Evolutionary conservation across 2,888 invertebrate genomes (phyloP).

Genomic region (Macrosiphum euphorbiae): DNA sequence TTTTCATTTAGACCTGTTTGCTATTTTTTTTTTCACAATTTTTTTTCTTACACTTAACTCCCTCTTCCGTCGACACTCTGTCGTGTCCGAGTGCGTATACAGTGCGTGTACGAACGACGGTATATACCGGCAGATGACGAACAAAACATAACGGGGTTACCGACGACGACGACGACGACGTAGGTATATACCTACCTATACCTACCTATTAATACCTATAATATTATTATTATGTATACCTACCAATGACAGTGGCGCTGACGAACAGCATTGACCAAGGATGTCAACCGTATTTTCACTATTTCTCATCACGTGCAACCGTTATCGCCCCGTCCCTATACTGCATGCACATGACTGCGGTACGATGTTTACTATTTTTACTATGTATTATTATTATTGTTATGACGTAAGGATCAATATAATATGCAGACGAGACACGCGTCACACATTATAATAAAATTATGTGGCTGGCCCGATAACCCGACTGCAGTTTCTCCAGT

Average conservation of each 20-base stretch:
- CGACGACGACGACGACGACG: neutral
- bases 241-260: neutral
- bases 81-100: neutral
- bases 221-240: neutral
- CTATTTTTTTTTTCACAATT: constrained; percentile 13
- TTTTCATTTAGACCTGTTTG: constrained; percentile 61
- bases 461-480: neutral
- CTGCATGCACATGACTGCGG: too few species aligned
- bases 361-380: neutral
- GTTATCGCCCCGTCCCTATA: neutral
- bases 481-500: neutral
- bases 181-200: neutral
- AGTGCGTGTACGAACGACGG: neutral
- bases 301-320: constrained; percentile 37
- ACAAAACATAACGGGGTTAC: constrained; percentile 45
- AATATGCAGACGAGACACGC: neutral
- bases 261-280: constrained; percentile 59
- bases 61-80: neutral
- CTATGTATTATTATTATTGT: neutral
- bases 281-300: constrained; percentile 51
- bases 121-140: neutral
- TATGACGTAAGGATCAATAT: neutral
- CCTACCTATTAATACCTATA: neutral
- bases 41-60: constrained; percentile 39
- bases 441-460: neutral